Evolutionary conservation across 1,140 invertebrate genomes (phyloP).

Genomic region (Acromyrmex heyeri): DNA sequence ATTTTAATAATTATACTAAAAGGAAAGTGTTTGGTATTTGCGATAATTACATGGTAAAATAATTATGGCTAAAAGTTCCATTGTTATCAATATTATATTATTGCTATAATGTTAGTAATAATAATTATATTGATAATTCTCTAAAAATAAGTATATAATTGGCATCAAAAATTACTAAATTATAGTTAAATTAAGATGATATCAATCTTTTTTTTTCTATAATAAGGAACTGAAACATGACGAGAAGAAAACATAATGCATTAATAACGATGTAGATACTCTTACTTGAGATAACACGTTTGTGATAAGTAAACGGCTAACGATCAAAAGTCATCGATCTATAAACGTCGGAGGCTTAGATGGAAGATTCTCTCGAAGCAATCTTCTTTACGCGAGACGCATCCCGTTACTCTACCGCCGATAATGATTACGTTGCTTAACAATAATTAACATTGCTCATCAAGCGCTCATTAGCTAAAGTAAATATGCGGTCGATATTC

Average conservation of each 20-base stretch:
- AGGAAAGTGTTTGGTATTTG: too few relatives aligned
- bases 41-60: too few relatives aligned
- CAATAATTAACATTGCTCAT: slow-evolving; percentile 73
- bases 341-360: slow-evolving; percentile 36
- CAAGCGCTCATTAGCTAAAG: slow-evolving; percentile 70
- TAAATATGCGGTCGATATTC: slow-evolving; percentile 70
- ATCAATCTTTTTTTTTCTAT: too few relatives aligned
- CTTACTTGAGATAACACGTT: not conserved
- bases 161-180: too few relatives aligned
- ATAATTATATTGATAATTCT: too few relatives aligned
- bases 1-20: not conserved
- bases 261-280: slow-evolving; percentile 19
- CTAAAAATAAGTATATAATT: too few relatives aligned
- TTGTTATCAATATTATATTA: too few relatives aligned
- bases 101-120: too few relatives aligned
- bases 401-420: slow-evolving; percentile 64
- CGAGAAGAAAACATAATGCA: slow-evolving; percentile 13
- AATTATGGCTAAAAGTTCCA: too few relatives aligned
- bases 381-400: slow-evolving; percentile 29
- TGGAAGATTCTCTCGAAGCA: not conserved
- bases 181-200: too few relatives aligned
- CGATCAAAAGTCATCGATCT: slow-evolving; percentile 44
- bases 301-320: slow-evolving; percentile 26
- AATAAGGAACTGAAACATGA: not conserved
- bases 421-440: slow-evolving; percentile 59